Evolutionary conservation across 1,140 invertebrate species (phyloP).

Genomic region (Microplitis mediator): DNA sequence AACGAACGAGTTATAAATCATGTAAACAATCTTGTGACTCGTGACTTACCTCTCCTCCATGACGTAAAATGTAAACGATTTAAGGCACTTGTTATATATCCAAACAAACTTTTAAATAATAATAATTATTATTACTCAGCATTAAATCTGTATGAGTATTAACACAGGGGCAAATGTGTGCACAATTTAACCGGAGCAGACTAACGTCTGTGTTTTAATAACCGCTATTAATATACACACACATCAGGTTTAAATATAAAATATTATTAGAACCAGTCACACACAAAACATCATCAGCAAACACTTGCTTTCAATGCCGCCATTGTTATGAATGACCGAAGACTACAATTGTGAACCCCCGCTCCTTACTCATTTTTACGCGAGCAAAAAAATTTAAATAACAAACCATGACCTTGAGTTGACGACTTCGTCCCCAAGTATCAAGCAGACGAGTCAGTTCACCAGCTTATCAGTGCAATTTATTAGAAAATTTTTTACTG

Average conservation of each 20-base stretch:
- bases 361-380: background rate
- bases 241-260: background rate
- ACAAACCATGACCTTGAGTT: background rate
- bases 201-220: background rate
- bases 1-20: too few relatives aligned
- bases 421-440: background rate
- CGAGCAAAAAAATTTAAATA: background rate
- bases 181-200: background rate
- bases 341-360: too few relatives aligned
- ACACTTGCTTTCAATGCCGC: slow-evolving; percentile 8
- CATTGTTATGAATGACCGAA: slow-evolving; percentile 23
- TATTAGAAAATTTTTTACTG: too few relatives aligned
- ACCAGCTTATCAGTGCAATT: background rate
- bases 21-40: slow-evolving; percentile 1
- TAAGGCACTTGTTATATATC: slow-evolving; percentile 10
- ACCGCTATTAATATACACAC: too few relatives aligned
- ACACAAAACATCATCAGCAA: background rate
- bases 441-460: background rate
- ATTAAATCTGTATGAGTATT: too few relatives aligned
- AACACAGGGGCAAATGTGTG: too few relatives aligned
- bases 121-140: background rate
- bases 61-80: slow-evolving; percentile 6
- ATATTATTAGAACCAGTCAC: slow-evolving; percentile 7
- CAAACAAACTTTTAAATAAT: background rate
- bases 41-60: slow-evolving; percentile 23